Conservation (phyloP, 2,888 invertebrate species). For the Melanostoma scalare region DNA sequence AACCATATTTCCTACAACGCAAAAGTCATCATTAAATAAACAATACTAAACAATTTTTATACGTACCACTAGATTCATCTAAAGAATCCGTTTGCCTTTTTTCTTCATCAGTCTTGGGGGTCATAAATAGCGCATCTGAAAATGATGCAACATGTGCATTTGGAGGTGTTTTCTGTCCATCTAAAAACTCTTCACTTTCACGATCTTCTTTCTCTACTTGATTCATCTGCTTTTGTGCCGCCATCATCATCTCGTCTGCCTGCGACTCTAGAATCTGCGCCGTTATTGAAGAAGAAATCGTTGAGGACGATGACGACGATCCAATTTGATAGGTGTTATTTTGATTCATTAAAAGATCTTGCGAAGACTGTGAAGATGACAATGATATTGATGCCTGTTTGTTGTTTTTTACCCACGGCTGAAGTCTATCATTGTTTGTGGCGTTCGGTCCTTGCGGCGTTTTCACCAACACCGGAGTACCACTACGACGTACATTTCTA, state of each 20-base stretch:
- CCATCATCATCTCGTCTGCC: constrained; percentile 9
- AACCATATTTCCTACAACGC: constrained; percentile 45
- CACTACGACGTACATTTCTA: constrained; percentile 78
- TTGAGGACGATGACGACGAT: constrained; percentile 59
- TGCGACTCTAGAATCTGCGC: constrained; percentile 42
- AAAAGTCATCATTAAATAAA: constrained; percentile 2
- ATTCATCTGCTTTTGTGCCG: constrained; percentile 19
- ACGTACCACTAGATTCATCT: constrained; percentile 62
- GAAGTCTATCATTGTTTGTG: constrained; percentile 27
- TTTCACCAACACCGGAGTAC: constrained; percentile 73
- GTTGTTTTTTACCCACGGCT: constrained; percentile 43
- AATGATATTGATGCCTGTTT: constrained; percentile 59
- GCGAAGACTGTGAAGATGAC: constrained; percentile 56
- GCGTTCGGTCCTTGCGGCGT: constrained; percentile 36
- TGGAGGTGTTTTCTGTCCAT: constrained; percentile 31
- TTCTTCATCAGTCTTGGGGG: constrained; percentile 65
- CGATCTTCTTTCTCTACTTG: background rate
- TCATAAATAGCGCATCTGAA: constrained; percentile 60
- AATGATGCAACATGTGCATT: constrained; percentile 23
- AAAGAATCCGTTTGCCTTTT: constrained; percentile 57
- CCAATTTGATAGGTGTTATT: constrained; percentile 47
- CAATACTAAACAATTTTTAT: background rate
- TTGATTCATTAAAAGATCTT: constrained; percentile 51
- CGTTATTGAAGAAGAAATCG: constrained; percentile 58
- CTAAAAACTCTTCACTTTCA: constrained; percentile 7